Evolutionary conservation across 2,113 vertebrate genomes (phyloP).

Genomic region (Neodon shergylaensis): DNA sequence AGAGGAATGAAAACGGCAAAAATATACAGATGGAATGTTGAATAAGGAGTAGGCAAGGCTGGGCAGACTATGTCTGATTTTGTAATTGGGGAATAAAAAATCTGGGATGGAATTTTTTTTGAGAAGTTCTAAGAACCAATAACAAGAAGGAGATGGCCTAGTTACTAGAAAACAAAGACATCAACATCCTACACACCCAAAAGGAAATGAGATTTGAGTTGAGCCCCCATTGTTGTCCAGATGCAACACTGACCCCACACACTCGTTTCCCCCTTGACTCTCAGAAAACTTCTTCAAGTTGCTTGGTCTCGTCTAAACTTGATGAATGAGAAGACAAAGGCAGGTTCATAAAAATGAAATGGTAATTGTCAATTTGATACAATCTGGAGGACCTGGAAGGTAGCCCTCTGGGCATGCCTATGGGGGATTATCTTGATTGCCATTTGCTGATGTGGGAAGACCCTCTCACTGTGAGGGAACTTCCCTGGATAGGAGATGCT

Average conservation of each 20-base stretch:
- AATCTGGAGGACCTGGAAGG: background rate
- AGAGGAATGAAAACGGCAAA: background rate
- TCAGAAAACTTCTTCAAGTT: background rate
- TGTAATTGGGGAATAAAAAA: background rate
- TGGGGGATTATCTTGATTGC: background rate
- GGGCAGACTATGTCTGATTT: background rate
- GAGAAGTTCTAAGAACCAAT: background rate
- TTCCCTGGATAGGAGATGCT: background rate
- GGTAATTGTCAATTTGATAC: background rate
- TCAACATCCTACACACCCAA: background rate
- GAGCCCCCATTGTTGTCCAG: background rate
- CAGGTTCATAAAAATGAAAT: background rate
- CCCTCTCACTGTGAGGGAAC: background rate
- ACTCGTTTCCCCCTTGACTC: background rate
- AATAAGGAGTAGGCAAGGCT: background rate
- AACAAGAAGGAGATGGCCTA: background rate
- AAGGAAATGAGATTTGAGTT: background rate
- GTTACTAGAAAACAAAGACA: background rate
- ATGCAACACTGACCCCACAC: fast-evolving
- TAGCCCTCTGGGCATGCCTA: background rate
- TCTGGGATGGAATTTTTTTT: background rate
- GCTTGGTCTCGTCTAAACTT: background rate
- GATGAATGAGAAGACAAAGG: background rate
- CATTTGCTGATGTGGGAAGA: background rate
- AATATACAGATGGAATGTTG: background rate